A percentile compares a stretch with the other conserved stretches of the same genome.
These are phyloP conservation scores for Geotrypetes seraphini DNA, from an alignment of 2,797 vertebrate species.

Conservation along the genomic window DNA sequence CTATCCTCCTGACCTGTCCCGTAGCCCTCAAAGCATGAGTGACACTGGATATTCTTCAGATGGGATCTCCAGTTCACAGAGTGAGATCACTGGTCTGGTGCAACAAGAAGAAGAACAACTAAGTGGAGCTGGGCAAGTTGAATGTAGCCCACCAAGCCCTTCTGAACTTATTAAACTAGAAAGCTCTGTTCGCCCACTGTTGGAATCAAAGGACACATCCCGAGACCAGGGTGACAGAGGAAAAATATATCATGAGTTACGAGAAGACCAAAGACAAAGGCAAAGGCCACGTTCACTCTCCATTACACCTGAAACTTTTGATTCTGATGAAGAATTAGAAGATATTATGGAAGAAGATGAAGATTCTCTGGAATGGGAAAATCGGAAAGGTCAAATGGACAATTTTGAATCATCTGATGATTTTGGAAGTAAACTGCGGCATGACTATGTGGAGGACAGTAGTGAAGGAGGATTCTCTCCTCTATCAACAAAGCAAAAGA, in stretches of 20 bases:
- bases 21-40: conserved; percentile 93
- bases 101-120: conserved; percentile 84
- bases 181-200: conserved; percentile 77
- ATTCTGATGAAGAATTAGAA: conserved; percentile 84
- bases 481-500: conserved; percentile 67
- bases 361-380: conserved; percentile 73
- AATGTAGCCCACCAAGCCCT: conserved; percentile 72
- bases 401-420: conserved; percentile 83
- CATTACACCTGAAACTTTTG: conserved; percentile 78
- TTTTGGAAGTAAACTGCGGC: conserved; percentile 87
- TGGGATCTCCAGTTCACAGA: conserved; percentile 89
- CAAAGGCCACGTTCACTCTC: conserved; percentile 84
- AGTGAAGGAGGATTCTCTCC: conserved; percentile 91
- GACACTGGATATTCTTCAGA: conserved; percentile 97
- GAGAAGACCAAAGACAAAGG: conserved; percentile 70
- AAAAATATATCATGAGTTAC: conserved; percentile 38
- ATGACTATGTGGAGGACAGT: conserved; percentile 94
- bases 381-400: conserved; percentile 49
- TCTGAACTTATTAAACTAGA: conserved; percentile 89
- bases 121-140: conserved; percentile 68
- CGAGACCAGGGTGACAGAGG: conserved; percentile 29
- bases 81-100: conserved; percentile 87
- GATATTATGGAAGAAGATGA: conserved; percentile 90
- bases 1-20: conserved; percentile 84
- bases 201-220: conserved; percentile 61